Percentiles rank a stretch among this genome's conserved stretches.
Conservation (phyloP, 2,113 vertebrate species). For the Hemichromis elongatus region DNA sequence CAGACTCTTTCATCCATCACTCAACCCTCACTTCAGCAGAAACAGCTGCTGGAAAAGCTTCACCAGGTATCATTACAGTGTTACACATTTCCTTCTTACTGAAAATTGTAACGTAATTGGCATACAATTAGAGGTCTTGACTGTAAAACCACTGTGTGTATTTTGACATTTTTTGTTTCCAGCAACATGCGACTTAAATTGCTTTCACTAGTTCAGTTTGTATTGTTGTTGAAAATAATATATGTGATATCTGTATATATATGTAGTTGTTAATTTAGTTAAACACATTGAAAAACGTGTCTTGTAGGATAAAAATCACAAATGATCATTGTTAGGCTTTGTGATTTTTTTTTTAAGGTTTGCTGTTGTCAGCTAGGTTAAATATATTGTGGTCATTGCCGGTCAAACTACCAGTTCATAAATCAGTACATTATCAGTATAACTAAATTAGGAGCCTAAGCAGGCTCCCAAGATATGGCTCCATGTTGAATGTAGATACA, state of each 20-base stretch:
- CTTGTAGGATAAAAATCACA: background rate
- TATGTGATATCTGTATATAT: background rate
- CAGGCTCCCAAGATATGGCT: background rate
- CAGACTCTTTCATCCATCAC: slow-evolving; percentile 75
- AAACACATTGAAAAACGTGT: too few relatives aligned
- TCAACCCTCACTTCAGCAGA: slow-evolving; percentile 78
- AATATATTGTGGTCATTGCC: background rate
- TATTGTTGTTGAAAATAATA: background rate
- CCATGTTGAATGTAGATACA: background rate
- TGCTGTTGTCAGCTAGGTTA: background rate
- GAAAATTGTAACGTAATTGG: background rate
- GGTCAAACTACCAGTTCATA: background rate
- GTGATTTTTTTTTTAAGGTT: background rate
- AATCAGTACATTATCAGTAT: background rate
- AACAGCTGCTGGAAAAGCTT: slow-evolving; percentile 84
- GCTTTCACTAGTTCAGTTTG: background rate
- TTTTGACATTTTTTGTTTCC: background rate
- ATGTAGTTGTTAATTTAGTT: background rate
- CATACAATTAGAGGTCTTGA: background rate
- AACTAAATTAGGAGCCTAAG: background rate
- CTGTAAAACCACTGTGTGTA: background rate
- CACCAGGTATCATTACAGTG: slow-evolving; percentile 77
- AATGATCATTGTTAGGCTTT: background rate
- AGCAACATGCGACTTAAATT: background rate
- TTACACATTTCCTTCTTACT: background rate